Evolutionary conservation across 2,797 vertebrate genomes (phyloP).

Genomic region (Girardinus metallicus): DNA sequence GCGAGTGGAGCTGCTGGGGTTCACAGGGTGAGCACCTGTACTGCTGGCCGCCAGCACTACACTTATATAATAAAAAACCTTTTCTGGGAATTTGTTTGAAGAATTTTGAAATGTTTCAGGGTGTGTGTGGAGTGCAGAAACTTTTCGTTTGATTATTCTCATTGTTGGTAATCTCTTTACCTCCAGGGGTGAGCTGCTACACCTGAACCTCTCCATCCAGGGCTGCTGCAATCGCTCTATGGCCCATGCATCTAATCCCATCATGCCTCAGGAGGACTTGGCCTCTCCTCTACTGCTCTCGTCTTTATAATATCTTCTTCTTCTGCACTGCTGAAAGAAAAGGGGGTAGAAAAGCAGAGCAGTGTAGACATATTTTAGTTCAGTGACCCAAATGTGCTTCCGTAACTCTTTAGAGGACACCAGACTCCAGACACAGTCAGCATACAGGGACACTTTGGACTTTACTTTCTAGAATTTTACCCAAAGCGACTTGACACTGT

Average conservation of each 20-base stretch:
- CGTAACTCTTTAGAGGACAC: background rate
- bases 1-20: conserved; percentile 72
- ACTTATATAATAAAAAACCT: conserved; percentile 86
- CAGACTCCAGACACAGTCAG: background rate
- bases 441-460: background rate
- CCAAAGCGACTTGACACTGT: background rate
- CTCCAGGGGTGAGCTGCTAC: conserved; percentile 69
- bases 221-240: conserved; percentile 67
- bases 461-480: background rate
- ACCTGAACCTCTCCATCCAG: conserved; percentile 71
- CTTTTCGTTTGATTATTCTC: conserved; percentile 84
- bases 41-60: conserved; percentile 52
- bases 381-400: conserved; percentile 49
- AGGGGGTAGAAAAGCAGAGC: conserved; percentile 54
- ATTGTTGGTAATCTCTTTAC: conserved; percentile 88
- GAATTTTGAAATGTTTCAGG: conserved; percentile 73
- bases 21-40: conserved; percentile 81
- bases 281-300: conserved; percentile 42
- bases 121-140: conserved; percentile 69
- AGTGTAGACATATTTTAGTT: conserved; percentile 70
- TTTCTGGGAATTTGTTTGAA: conserved; percentile 85
- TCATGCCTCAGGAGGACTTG: conserved; percentile 60
- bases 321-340: conserved; percentile 20
- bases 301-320: conserved; percentile 42
- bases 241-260: conserved; percentile 74